Conservation (phyloP, 2,113 vertebrate genomes). For the Corapipo altera region DNA sequence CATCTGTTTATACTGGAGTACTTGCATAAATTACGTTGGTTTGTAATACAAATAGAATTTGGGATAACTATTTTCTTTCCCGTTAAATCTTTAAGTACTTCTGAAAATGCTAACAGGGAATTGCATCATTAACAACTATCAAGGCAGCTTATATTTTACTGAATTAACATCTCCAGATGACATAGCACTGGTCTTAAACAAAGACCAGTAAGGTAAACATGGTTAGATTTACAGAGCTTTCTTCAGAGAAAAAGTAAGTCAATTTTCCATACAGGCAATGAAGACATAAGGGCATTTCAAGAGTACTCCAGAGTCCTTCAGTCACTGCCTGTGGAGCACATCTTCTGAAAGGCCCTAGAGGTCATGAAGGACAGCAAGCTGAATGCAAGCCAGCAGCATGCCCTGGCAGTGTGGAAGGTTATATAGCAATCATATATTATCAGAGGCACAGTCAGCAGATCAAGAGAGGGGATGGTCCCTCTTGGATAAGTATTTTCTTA, state of each 20-base stretch:
- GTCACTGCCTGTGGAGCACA: background rate
- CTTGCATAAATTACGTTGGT: background rate
- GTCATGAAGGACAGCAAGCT: background rate
- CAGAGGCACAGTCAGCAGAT: background rate
- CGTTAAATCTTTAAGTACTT: background rate
- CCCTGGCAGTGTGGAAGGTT: background rate
- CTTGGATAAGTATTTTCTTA: background rate
- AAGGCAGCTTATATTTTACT: background rate
- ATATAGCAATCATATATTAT: background rate
- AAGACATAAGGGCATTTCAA: background rate
- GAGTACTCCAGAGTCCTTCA: background rate
- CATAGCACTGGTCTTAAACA: background rate
- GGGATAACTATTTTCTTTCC: background rate
- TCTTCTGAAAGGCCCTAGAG: background rate
- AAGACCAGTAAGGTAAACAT: background rate
- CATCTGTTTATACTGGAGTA: background rate
- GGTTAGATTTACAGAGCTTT: background rate
- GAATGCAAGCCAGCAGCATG: background rate
- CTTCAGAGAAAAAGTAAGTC: background rate
- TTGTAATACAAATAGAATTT: background rate
- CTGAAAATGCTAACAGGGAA: background rate
- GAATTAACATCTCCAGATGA: background rate
- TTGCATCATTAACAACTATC: background rate
- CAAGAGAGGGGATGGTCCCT: background rate
- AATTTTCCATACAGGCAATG: background rate